Evolutionary conservation across 2,113 vertebrate genomes (phyloP), one percentile per base, ranked within the genome.

Genomic region (Suncus etruscus): DNA sequence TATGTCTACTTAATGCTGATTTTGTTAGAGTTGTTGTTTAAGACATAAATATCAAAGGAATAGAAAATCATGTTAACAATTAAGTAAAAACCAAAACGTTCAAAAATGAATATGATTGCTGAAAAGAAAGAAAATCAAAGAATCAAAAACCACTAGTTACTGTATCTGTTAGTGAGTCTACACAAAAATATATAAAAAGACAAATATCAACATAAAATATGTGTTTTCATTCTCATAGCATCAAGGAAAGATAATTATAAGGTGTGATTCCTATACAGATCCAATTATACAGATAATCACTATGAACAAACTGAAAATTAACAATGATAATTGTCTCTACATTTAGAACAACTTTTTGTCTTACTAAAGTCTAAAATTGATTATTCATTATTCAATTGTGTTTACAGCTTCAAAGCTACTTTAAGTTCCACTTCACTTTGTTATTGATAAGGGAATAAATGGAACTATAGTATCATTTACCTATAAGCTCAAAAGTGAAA

Each of bases 321-420:
- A 1, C 81, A 73, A 15, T 5, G 80, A 27, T 14, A 69, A 0
- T 83, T 79, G 29, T 24, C 22, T 84, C 1, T 9, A 0, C 45
- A 54, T 29, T 92, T 81, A 7, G 73, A 92, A 82, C 20, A 15
- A 63, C 22, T 20, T 20, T 61, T 76, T n/a, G n/a, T 14, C 8
- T 89, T 20, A 10, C 3, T 25, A 65, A 32, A 78, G 16, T 11
- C 10, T 88, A 24, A 85, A 82, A 89, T 83, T 69, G 58, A 92
- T 85, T 74, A 79, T 1, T 1, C 6, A 80, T 1, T 9, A 51
- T 74, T 83, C 27, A 78, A 39, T 72, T 72, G 15, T 77, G 11
- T 68, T 85, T 77, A 9, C 69, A 54, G 24, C 70, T 89, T 93
- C 31, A 90, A 39, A 84, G 45, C 47, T 87, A 79, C 47, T 78